Conservation (phyloP, 2,113 vertebrate genomes). For the Forbesichthys agassizii region DNA sequence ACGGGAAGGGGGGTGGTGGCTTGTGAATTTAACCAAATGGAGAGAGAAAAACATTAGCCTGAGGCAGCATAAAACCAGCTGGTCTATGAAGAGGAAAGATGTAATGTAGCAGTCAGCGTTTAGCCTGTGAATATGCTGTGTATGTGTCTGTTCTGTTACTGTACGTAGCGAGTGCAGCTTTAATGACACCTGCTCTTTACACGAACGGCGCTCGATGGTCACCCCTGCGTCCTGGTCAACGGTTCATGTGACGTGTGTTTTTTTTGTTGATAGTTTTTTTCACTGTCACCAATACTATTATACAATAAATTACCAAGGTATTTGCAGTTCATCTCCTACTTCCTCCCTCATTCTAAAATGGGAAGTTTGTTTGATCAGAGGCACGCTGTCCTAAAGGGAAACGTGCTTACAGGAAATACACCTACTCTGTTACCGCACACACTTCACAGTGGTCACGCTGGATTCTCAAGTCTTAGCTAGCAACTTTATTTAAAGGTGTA, state of each 20-base stretch:
- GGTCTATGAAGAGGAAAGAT: conserved; percentile 1
- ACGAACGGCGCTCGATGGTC: too few relatives aligned
- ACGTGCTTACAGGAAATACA: conserved; percentile 54
- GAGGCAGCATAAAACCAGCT: conserved; percentile 15
- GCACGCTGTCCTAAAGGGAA: conserved; percentile 33
- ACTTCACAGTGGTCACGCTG: background rate
- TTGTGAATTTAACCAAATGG: conserved; percentile 36
- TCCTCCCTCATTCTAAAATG: conserved; percentile 58
- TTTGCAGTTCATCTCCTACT: background rate
- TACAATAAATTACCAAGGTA: background rate
- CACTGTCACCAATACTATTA: background rate
- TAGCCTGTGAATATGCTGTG: too few relatives aligned
- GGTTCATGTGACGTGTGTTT: background rate
- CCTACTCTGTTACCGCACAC: conserved; percentile 17
- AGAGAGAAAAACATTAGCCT: conserved; percentile 17
- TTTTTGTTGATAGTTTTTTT: background rate
- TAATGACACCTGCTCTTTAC: background rate
- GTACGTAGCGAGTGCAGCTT: background rate
- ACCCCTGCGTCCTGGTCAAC: too few relatives aligned
- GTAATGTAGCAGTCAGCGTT: background rate
- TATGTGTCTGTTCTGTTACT: background rate
- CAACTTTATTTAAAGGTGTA: too few relatives aligned
- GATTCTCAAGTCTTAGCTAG: too few relatives aligned
- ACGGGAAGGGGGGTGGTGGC: conserved; percentile 18
- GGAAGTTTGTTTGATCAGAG: conserved; percentile 48